Evolutionary conservation across 92 coral and sea anemone species (phyloP).

Genomic region (Heteractis magnifica): DNA sequence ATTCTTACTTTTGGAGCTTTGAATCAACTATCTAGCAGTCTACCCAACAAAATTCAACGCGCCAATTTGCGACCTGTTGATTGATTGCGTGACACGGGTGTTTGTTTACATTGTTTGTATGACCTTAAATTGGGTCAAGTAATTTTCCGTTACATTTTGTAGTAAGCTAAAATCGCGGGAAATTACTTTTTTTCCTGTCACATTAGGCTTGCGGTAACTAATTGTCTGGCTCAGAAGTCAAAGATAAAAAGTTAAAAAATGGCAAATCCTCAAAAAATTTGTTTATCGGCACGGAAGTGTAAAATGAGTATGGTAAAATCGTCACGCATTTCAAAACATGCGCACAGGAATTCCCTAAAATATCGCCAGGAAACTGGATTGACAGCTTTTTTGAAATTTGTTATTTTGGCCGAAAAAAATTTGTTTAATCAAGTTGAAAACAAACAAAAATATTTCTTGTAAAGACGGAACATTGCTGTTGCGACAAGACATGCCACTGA

Average conservation of each 20-base stretch:
- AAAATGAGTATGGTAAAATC: background rate
- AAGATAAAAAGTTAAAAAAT: background rate
- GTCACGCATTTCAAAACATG: background rate
- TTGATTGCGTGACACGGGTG: background rate
- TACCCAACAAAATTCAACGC: background rate
- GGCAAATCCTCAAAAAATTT: background rate
- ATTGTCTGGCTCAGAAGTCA: background rate
- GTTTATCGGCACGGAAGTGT: background rate
- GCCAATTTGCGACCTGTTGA: no score
- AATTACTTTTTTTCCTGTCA: slow-evolving; percentile 8
- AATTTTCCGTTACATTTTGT: background rate
- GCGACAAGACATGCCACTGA: background rate
- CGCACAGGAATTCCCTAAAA: background rate
- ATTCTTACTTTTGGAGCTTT: background rate
- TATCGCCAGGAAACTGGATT: background rate
- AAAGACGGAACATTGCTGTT: background rate
- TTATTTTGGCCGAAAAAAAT: background rate
- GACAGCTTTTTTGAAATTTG: background rate
- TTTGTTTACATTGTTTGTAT: background rate
- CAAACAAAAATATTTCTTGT: background rate
- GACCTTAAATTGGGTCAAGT: background rate
- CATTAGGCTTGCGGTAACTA: slow-evolving; percentile 1
- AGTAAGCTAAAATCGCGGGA: background rate
- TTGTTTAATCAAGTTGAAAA: background rate
- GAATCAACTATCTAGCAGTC: background rate